Evolutionary conservation across 1,140 invertebrate species (phyloP).

Genomic region (Tetramorium alpestre): DNA sequence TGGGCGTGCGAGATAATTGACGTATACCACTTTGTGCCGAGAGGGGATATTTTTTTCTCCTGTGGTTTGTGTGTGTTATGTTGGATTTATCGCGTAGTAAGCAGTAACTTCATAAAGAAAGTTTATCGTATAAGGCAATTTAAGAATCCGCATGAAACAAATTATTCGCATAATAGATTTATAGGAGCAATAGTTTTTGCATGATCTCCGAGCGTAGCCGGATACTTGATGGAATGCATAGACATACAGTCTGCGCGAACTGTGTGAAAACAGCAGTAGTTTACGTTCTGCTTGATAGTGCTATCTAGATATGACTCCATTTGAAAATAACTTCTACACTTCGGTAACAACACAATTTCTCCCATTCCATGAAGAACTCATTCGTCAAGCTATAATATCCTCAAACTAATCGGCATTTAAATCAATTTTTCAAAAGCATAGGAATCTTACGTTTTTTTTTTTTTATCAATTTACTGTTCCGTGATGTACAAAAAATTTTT

Average conservation of each 20-base stretch:
- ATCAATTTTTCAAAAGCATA: neutral
- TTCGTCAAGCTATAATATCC: slow-evolving; percentile 1
- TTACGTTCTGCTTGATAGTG: slow-evolving; percentile 26
- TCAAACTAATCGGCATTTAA: neutral
- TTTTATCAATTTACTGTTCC: neutral
- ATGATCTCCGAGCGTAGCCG: neutral
- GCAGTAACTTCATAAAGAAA: neutral
- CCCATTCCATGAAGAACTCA: neutral
- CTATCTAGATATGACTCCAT: slow-evolving; percentile 12
- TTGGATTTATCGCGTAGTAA: neutral
- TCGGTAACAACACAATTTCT: neutral
- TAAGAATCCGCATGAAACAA: neutral
- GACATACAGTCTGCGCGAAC: neutral
- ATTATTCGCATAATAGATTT: neutral
- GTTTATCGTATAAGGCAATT: neutral
- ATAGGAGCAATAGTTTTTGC: neutral
- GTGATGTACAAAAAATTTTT: too few relatives aligned
- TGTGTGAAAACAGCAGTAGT: neutral
- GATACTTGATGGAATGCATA: neutral
- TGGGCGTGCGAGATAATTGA: slow-evolving; percentile 40
- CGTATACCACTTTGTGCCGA: neutral
- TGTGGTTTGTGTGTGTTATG: neutral
- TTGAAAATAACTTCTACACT: slow-evolving; percentile 12
- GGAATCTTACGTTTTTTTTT: neutral
- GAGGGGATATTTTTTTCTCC: neutral